These are phyloP conservation scores for Grallaria varia DNA, from an alignment of 2,113 vertebrate genomes.

Conservation along the genomic window DNA sequence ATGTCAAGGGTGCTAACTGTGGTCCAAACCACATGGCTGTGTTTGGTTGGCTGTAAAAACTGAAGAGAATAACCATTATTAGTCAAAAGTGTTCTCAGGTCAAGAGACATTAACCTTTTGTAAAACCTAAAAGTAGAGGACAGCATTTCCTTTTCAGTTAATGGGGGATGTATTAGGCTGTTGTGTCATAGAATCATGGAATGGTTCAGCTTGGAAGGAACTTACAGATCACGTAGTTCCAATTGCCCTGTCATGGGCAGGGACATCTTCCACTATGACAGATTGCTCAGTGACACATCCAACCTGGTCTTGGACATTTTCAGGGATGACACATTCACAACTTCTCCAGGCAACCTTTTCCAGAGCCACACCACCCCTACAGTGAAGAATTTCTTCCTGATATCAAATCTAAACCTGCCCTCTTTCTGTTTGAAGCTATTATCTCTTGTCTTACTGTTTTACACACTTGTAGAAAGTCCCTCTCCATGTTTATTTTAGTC, in stretches of 20 bases:
- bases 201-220: background rate
- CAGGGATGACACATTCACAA: background rate
- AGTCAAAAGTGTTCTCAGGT: background rate
- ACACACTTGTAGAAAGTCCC: background rate
- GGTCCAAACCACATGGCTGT: background rate
- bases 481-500: background rate
- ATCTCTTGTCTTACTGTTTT: accelerated
- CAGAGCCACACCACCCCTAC: background rate
- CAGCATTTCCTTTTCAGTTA: background rate
- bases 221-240: background rate
- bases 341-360: background rate
- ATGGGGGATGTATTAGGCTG: background rate
- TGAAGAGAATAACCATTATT: background rate
- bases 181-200: background rate
- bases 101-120: background rate
- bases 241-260: background rate
- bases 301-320: background rate
- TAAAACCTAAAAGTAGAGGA: background rate
- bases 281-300: background rate
- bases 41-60: background rate
- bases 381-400: background rate
- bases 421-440: background rate
- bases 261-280: background rate
- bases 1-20: background rate
- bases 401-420: background rate